These are phyloP conservation scores for Sigmodon hispidus DNA, from an alignment of 2,113 vertebrate species.

Conservation along the genomic window DNA sequence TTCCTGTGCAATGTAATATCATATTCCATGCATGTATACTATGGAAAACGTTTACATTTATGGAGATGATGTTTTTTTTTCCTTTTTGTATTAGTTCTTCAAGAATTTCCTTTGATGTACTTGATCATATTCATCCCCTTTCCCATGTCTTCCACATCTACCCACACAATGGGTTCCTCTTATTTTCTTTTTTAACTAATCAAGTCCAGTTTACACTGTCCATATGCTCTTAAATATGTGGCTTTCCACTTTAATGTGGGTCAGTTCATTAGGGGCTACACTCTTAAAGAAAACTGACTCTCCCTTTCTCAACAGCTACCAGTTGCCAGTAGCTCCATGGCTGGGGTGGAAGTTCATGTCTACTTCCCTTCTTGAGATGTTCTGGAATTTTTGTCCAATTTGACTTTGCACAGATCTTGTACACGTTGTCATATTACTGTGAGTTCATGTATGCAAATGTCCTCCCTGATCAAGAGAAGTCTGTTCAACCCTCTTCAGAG, in stretches of 20 bases:
- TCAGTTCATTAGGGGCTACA: neutral
- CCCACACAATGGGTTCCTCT: neutral
- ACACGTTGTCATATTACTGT: neutral
- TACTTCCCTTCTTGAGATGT: neutral
- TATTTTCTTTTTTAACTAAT: neutral
- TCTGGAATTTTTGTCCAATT: neutral
- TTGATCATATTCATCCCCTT: neutral
- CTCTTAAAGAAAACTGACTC: neutral
- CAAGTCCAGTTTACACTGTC: neutral
- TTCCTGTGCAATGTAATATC: neutral
- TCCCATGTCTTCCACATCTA: neutral
- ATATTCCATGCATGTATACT: neutral
- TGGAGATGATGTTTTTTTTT: neutral
- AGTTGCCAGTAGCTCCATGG: neutral
- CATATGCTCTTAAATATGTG: neutral
- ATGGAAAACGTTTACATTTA: neutral
- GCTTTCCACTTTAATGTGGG: neutral
- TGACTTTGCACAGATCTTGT: neutral
- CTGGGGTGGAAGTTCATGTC: too few relatives aligned
- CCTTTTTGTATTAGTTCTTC: neutral
- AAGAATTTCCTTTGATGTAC: neutral
- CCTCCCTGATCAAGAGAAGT: neutral
- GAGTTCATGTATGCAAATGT: neutral
- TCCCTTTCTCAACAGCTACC: neutral
- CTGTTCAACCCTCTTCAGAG: neutral